A percentile compares a stretch with the other conserved stretches of the same genome.
Evolutionary conservation across 2,888 invertebrate species (phyloP).

Genomic region (Protonemura montana): DNA sequence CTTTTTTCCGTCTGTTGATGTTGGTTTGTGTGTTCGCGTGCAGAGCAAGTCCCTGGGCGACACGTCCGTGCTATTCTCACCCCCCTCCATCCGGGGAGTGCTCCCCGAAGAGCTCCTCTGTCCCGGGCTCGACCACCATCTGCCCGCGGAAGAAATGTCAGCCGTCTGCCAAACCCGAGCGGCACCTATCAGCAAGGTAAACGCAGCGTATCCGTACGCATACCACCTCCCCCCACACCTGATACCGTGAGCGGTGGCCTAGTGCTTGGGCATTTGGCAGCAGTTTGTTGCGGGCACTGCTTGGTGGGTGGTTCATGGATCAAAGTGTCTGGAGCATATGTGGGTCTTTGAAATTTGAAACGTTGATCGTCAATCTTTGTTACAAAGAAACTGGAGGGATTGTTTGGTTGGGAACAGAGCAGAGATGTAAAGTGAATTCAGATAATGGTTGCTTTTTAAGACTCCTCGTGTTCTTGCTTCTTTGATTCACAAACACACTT

Average conservation of each 20-base stretch:
- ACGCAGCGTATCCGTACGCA: slow-evolving; percentile 24
- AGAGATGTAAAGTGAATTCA: no score
- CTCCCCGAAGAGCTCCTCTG: slow-evolving; percentile 56
- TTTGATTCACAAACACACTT: no score
- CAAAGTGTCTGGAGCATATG: neutral
- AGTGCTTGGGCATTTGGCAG: neutral
- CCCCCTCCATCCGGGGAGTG: slow-evolving; percentile 85
- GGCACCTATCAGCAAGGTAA: slow-evolving; percentile 35
- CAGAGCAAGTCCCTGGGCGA: slow-evolving; percentile 88
- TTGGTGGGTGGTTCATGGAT: neutral
- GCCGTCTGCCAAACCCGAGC: slow-evolving; percentile 10
- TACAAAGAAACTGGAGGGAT: no score
- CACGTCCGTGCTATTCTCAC: slow-evolving; percentile 82
- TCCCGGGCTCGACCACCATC: neutral
- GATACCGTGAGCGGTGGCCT: neutral
- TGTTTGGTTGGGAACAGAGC: no score
- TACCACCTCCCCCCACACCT: neutral
- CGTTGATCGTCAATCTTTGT: no score
- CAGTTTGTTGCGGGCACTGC: neutral
- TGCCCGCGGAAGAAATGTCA: neutral
- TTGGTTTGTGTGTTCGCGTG: slow-evolving; percentile 56
- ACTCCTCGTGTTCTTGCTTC: no score
- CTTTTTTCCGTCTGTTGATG: neutral
- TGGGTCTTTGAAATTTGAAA: no score
- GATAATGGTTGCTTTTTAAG: no score